phyloP scores from a whole-genome alignment of 2,113 vertebrate genomes.

The Fukomys damarensis region DNA sequence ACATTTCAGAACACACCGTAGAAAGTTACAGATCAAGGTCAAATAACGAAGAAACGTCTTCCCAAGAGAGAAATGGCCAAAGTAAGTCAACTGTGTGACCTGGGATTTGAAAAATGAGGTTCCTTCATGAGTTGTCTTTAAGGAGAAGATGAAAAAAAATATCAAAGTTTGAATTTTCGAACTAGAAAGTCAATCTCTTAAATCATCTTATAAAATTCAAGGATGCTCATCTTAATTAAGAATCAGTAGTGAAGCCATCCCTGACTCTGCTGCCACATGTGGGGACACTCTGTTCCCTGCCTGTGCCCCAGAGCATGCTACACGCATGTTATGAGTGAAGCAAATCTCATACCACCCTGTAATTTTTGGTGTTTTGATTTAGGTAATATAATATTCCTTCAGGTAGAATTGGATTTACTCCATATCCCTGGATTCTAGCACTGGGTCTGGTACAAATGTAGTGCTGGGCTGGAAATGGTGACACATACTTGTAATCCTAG shows the following conservation, averaged over 20 bases:
- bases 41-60: conserved; percentile 89
- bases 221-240: neutral
- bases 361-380: neutral
- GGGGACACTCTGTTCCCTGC: neutral
- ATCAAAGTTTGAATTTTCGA: neutral
- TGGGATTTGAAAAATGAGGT: neutral
- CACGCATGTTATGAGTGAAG: neutral
- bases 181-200: neutral
- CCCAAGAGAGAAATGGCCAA: conserved; percentile 83
- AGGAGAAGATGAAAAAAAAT: neutral
- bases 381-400: neutral
- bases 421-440: neutral
- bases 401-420: neutral
- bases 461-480: neutral
- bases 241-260: neutral
- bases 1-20: conserved; percentile 89
- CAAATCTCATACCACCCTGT: neutral
- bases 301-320: too few species aligned
- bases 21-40: conserved; percentile 93
- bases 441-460: neutral
- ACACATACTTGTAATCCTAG: neutral
- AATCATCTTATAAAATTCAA: neutral
- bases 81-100: conserved; percentile 80
- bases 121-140: neutral
- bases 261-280: neutral